phyloP scores from a whole-genome alignment of 53 echinoderm and acorn worm species.

The Hippasteria phrygiana region DNA sequence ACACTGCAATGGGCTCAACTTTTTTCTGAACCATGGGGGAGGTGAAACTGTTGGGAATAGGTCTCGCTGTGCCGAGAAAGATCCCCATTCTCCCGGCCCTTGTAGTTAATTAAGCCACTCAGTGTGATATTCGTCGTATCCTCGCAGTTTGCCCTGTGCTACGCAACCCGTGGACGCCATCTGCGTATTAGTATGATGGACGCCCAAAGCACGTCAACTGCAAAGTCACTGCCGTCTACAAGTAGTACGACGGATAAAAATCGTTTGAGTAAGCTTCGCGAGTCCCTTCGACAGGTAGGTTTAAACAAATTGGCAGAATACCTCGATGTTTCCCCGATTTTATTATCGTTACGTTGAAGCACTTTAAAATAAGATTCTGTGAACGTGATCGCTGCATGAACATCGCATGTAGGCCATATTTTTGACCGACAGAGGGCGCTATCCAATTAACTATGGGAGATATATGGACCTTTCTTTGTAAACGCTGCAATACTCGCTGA shows the following conservation, averaged over 20 bases:
- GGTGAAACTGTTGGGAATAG: too few relatives aligned
- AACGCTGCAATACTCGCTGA: too few relatives aligned
- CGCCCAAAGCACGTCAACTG: background rate
- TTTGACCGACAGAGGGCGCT: too few relatives aligned
- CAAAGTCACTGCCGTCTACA: background rate
- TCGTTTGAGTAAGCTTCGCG: background rate
- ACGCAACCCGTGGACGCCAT: conserved; percentile 21
- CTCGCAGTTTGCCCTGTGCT: conserved; percentile 40
- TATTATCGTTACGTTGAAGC: background rate
- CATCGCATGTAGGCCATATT: too few relatives aligned
- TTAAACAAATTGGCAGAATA: background rate
- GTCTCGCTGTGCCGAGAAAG: too few relatives aligned
- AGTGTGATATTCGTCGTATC: background rate
- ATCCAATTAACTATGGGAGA: too few relatives aligned
- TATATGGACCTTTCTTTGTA: too few relatives aligned
- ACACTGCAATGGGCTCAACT: too few relatives aligned
- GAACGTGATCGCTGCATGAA: too few relatives aligned
- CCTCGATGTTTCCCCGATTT: background rate
- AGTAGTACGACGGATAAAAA: background rate
- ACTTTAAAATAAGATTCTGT: background rate
- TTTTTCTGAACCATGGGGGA: too few relatives aligned
- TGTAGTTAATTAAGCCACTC: background rate
- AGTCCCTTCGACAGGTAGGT: background rate
- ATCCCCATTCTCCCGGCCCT: too few relatives aligned
- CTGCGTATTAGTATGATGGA: conserved; percentile 53